Conservation (phyloP, 37 sponge, comb jelly and placozoan genomes). For the Petrosia ficiformis region DNA sequence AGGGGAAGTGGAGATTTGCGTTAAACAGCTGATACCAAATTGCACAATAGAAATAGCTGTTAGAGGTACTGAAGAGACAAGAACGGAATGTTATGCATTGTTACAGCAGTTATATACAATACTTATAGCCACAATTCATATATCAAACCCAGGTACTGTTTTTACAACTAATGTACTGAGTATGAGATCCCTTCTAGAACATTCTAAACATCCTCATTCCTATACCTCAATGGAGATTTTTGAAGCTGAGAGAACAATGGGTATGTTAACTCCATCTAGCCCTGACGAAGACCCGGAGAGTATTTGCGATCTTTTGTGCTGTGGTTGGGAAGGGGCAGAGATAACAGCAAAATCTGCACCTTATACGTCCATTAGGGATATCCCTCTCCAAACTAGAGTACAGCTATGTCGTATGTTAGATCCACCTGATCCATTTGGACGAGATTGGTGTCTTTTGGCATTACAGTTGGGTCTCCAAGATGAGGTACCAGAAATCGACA, state of each 20-base stretch:
- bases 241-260: constrained; percentile 54
- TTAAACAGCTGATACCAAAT: constrained; percentile 28
- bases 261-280: not conserved
- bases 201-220: constrained; percentile 21
- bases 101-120: constrained; percentile 74
- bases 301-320: constrained; percentile 72
- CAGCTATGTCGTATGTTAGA: constrained; percentile 73
- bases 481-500: constrained; percentile 61
- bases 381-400: constrained; percentile 43
- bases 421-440: constrained; percentile 74
- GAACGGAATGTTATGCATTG: constrained; percentile 66
- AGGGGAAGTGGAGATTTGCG: constrained; percentile 74
- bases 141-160: constrained; percentile 61
- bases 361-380: constrained; percentile 22
- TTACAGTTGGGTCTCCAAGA: constrained; percentile 72
- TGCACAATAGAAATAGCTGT: constrained; percentile 65
- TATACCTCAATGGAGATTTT: constrained; percentile 77
- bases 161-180: constrained; percentile 56
- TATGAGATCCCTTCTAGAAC: constrained; percentile 33
- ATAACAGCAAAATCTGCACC: constrained; percentile 72
- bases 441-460: constrained; percentile 86
- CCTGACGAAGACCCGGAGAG: constrained; percentile 30
- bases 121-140: constrained; percentile 18
- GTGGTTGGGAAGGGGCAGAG: constrained; percentile 71
- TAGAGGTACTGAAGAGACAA: constrained; percentile 54